Evolutionary conservation across 2,113 vertebrate genomes (phyloP).

Genomic region (Pampusana beccarii): DNA sequence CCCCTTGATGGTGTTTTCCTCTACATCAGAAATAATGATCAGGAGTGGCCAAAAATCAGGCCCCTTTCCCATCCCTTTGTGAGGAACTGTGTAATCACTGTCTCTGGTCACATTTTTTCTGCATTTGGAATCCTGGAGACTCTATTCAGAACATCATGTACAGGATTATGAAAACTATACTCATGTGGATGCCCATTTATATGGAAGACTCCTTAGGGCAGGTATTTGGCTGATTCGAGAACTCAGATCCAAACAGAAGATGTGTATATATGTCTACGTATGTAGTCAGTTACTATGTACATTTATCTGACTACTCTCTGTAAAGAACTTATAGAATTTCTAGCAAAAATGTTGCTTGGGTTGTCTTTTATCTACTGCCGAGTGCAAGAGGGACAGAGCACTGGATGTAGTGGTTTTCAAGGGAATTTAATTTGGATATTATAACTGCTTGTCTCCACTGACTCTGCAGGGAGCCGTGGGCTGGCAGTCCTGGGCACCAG

Average conservation of each 20-base stretch:
- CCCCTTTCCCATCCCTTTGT: not conserved
- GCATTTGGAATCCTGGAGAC: not conserved
- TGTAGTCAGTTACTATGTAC: not conserved
- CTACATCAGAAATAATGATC: not conserved
- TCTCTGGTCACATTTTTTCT: not conserved
- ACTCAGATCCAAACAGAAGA: not conserved
- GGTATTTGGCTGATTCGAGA: not conserved
- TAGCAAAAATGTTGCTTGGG: not conserved
- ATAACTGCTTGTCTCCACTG: not conserved
- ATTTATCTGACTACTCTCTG: not conserved
- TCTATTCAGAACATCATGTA: not conserved
- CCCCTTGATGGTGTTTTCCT: not conserved
- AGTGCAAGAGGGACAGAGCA: not conserved
- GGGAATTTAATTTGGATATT: not conserved
- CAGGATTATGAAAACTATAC: not conserved
- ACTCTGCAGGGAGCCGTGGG: not conserved
- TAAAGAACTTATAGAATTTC: not conserved
- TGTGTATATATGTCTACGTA: too few relatives aligned
- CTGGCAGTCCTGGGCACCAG: slow-evolving; percentile 25
- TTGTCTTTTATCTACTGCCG: not conserved
- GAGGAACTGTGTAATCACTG: not conserved
- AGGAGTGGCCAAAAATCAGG: not conserved
- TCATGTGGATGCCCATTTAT: not conserved
- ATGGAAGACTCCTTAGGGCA: not conserved
- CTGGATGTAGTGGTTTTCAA: not conserved